Evolutionary conservation across 2,113 vertebrate genomes (phyloP).

Genomic region (Phoenicopterus ruber): DNA sequence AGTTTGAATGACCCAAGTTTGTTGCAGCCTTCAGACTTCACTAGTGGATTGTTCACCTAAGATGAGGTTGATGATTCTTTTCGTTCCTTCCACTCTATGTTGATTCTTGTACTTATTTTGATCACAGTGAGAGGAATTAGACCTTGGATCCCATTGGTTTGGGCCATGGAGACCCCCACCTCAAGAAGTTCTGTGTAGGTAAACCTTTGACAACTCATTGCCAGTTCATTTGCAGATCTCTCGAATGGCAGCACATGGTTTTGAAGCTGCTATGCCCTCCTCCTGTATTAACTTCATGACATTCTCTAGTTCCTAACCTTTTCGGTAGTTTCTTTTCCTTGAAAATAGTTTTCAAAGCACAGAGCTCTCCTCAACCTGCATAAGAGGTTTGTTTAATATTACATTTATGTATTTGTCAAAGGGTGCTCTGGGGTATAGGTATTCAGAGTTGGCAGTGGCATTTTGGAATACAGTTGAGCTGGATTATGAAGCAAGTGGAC

Average conservation of each 20-base stretch:
- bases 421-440: neutral
- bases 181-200: neutral
- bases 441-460: neutral
- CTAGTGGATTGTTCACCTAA: neutral
- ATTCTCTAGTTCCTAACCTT: neutral
- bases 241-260: neutral
- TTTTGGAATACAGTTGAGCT: neutral
- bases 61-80: neutral
- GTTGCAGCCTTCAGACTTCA: neutral
- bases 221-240: neutral
- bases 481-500: neutral
- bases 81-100: neutral
- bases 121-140: neutral
- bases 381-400: neutral
- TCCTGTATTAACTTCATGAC: neutral
- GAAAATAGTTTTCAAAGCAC: neutral
- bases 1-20: neutral
- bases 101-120: neutral
- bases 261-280: neutral
- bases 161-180: too few relatives aligned
- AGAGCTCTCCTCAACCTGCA: neutral
- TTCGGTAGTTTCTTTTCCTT: neutral
- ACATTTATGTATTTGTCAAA: neutral
- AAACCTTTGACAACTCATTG: neutral
- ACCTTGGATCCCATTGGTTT: neutral